Conservation (phyloP, 2,797 vertebrate species). For the Poecilia picta region DNA sequence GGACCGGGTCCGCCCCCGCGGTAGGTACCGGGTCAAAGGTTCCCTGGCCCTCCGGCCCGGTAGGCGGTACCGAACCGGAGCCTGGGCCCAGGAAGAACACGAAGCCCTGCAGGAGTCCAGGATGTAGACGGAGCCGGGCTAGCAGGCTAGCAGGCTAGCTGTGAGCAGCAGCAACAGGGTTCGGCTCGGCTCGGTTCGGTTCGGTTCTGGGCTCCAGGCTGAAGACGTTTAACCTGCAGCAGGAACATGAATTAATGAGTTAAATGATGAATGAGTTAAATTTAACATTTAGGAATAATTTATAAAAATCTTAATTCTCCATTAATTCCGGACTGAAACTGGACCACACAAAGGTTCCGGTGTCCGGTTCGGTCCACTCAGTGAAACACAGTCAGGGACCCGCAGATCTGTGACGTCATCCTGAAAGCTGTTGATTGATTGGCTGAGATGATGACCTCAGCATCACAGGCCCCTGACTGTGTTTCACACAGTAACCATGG, state of each 20-base stretch:
- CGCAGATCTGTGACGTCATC: background rate
- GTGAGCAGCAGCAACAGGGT: background rate
- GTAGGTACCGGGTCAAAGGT: constrained; percentile 54
- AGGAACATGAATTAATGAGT: background rate
- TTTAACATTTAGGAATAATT: background rate
- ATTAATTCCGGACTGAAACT: background rate
- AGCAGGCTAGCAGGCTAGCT: constrained; percentile 7
- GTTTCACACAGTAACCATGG: background rate
- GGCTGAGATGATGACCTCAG: background rate
- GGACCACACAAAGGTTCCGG: background rate
- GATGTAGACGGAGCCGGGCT: constrained; percentile 1
- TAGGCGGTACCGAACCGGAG: background rate
- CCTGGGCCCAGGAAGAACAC: constrained; percentile 51
- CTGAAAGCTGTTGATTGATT: background rate
- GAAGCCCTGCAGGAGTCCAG: constrained; percentile 12
- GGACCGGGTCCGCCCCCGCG: constrained; percentile 56
- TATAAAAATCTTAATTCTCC: background rate
- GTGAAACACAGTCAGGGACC: background rate
- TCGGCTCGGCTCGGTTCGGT: background rate
- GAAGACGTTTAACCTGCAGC: background rate
- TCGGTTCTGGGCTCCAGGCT: background rate
- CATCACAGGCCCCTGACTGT: background rate
- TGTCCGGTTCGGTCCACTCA: background rate
- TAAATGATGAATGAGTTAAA: background rate
- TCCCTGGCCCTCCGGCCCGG: background rate